phyloP scores from a whole-genome alignment of 2,888 invertebrate species.

The Andrena bicolor region DNA sequence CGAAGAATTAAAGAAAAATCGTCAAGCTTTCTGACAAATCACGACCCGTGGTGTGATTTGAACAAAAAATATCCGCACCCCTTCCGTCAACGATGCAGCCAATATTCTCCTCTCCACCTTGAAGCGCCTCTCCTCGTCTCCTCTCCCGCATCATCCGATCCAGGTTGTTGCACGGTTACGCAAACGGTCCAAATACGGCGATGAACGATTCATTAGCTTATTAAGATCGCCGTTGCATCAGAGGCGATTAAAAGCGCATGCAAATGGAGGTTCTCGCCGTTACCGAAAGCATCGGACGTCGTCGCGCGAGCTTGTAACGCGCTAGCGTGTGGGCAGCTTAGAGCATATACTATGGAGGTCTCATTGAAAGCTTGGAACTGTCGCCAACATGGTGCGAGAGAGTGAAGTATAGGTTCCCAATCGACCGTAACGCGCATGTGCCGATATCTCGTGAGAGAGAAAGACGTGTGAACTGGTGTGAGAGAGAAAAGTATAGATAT shows the following conservation, averaged over 20 bases:
- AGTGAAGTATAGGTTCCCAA: too few species aligned
- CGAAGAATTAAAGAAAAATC: too few species aligned
- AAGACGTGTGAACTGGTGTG: too few species aligned
- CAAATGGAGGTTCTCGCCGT: constrained; percentile 50
- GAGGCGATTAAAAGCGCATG: constrained; percentile 63
- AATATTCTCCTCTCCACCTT: not conserved
- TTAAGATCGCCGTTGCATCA: constrained; percentile 53
- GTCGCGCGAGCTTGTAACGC: constrained; percentile 2
- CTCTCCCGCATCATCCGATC: not conserved
- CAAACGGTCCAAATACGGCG: constrained; percentile 19
- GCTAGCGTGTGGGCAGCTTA: constrained; percentile 16
- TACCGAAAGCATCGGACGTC: constrained; percentile 9
- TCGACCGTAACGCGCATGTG: too few species aligned
- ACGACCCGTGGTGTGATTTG: too few species aligned
- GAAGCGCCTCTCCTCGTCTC: too few species aligned
- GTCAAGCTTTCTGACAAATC: too few species aligned
- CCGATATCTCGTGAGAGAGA: too few species aligned
- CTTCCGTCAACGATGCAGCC: not conserved
- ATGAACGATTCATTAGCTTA: constrained; percentile 51
- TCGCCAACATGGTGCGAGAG: too few species aligned
- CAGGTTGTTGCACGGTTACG: constrained; percentile 6
- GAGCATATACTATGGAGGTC: too few species aligned
- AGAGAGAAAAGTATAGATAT: too few species aligned
- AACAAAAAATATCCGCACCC: constrained; percentile 9
- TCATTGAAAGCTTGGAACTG: too few species aligned